Base-by-base conservation (phyloP, 1,140 invertebrate genomes). In the Eurosta solidaginis region DNA sequence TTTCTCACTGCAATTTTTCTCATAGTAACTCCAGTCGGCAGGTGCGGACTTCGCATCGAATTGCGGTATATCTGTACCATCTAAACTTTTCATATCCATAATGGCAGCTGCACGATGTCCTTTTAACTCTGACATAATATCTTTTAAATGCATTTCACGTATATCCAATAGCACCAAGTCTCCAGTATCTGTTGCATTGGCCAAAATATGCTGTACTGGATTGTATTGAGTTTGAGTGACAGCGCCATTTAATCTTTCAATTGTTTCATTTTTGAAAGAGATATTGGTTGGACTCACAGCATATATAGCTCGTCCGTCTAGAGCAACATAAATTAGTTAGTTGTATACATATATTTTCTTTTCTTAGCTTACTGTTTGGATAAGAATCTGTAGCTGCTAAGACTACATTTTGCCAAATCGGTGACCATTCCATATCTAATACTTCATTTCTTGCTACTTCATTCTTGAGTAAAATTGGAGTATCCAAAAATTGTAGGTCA, bases 321-420 rank as follows among this genome's bases (percentile, higher is more conserved):
- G 78, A 77, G 17, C 4, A 36, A 33, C n/a, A n/a, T n/a, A 76
- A 14, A 36, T 17, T 49, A 49, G 2, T 12, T 17, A 49, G n/a
- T 49, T 17, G 10, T 10, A 33, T 29, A 22, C 10, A 7, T 63
- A 63, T 52, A 25, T 52, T 14, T 7, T 52, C 10, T n/a, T 74
- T 63, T 47, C 14, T 59, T 10, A 49, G 59, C 79, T 76, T 50
- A 78, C 77, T 47, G 10, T 54, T 59, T 17, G 74, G 52, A 12
- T 78, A 77, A 2, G 80, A 12, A 47, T 81, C 81, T 49, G 77
- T 59, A 42, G 74, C 78, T 42, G 82, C 81, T 14, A 81, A 20
- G 0, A 77, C 54, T 0, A 86, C 5, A 0, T 81, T 33, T 25
- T 84, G 84, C 81, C 85, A 85, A n/a, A 85, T 29, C 1, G 82